Evolutionary conservation across 2,888 invertebrate species (phyloP), one percentile per base, ranked within the genome.

Genomic region (Lordiphosa andalusiaca): DNA sequence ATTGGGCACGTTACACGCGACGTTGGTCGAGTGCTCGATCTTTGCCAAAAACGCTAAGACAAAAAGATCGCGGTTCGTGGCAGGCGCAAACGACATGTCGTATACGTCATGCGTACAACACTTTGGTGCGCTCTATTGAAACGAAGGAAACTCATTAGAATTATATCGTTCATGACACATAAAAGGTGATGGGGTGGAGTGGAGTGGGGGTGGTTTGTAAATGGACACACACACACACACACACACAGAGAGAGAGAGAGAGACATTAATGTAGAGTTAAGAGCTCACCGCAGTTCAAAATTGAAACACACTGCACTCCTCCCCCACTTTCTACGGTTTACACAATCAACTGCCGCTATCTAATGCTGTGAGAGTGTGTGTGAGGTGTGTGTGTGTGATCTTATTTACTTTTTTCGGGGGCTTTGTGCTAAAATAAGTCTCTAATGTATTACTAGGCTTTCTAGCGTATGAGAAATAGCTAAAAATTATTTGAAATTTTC

Each of bases 381-480:
- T 6, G 25, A 50, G 50, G 47, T 64, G 41, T 33, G 44, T 40
- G 52, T 61, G 63, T 62, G 63, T 62, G 42, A 51, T 53, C 53
- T 70, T 72, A 75, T 72, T 72, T 75, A 75, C 81, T 77, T 72
- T 64, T 81, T 70, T 69, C 63, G 54, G 76, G 78, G 80, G 73
- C 75, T 83, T 77, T 68, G 76, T 75, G 81, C 76, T 77, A 77
- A 77, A 77, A 70, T 77, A 83, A 83, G 83, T 77, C 78, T 77
- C 78, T 68, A 69, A 83, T 78, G 65, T 77, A 80, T 77, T 77
- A 77, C 77, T 77, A 72, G 84, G 75, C 72, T 72, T 73, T 67
- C 61, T 50, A 46, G 61, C 41, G 35, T 47, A 59, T 53, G 58
- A 64, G 50, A 49, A 67, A 69, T 42, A 47, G 36, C 67, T 53